These are phyloP conservation scores for Osmoderma eremita DNA, from an alignment of 2,888 invertebrate species.

Conservation along the genomic window DNA sequence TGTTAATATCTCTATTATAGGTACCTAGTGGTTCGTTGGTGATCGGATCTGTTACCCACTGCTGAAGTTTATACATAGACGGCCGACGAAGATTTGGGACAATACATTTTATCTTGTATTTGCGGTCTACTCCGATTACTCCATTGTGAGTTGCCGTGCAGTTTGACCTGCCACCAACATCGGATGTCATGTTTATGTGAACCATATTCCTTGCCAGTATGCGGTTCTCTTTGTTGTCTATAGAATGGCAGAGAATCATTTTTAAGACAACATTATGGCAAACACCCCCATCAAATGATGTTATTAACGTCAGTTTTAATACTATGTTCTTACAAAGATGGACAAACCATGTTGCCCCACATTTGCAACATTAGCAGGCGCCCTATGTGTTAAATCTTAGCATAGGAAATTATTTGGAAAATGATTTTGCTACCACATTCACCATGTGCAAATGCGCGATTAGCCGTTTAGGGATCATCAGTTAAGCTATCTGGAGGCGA, in stretches of 20 bases:
- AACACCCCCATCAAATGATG: too few species aligned
- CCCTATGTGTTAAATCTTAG: too few species aligned
- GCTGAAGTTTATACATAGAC: neutral
- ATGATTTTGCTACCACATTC: too few species aligned
- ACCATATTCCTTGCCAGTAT: neutral
- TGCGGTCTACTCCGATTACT: neutral
- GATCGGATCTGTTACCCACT: neutral
- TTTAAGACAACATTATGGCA: too few species aligned
- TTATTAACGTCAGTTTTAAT: too few species aligned
- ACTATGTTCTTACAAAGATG: too few species aligned
- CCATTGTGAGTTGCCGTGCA: neutral
- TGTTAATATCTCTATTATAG: neutral
- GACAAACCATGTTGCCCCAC: too few species aligned
- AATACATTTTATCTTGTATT: neutral
- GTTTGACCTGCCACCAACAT: conserved; percentile 1
- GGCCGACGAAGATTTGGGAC: neutral
- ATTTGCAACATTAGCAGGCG: too few species aligned
- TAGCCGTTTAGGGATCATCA: too few species aligned
- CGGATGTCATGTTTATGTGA: neutral
- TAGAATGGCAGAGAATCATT: neutral
- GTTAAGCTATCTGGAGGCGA: too few species aligned
- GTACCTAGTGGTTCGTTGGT: neutral
- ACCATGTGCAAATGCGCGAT: too few species aligned
- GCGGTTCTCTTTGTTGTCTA: neutral
- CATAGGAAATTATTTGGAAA: too few species aligned